Percentiles rank a stretch among this genome's conserved stretches.
These are phyloP conservation scores for Crypturellus tataupa DNA, from an alignment of 2,797 vertebrate species.

Conservation along the genomic window DNA sequence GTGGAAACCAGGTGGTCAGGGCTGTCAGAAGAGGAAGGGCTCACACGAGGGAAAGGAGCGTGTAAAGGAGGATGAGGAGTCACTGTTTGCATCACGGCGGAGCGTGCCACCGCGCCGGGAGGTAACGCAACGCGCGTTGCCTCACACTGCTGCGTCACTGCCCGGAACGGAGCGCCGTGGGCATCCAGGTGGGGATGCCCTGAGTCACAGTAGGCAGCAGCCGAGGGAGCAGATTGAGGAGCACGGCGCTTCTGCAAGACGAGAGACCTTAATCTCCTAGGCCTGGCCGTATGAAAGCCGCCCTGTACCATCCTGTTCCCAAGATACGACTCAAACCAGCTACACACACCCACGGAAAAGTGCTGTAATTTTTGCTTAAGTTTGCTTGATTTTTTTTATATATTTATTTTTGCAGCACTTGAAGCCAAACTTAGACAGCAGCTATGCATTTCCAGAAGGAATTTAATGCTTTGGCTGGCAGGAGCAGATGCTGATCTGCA, in stretches of 20 bases:
- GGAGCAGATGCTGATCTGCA: not conserved
- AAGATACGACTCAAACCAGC: not conserved
- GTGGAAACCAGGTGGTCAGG: not conserved
- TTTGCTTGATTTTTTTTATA: too few relatives aligned
- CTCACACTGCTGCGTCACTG: slow-evolving; percentile 41
- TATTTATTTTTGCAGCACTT: not conserved
- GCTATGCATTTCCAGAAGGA: not conserved
- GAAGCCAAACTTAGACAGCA: not conserved
- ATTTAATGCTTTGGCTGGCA: fast-evolving
- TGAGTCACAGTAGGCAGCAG: slow-evolving; percentile 57
- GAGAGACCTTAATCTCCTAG: not conserved
- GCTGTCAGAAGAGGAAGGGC: not conserved
- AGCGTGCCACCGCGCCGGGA: slow-evolving; percentile 30
- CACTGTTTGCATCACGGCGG: slow-evolving; percentile 21
- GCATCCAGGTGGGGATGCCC: slow-evolving; percentile 61
- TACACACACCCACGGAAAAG: not conserved
- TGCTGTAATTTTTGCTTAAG: not conserved
- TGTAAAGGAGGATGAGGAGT: not conserved
- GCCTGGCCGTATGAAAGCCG: not conserved
- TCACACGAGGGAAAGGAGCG: not conserved
- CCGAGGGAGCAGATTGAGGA: slow-evolving; percentile 28
- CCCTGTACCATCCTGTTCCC: not conserved
- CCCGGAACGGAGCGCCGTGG: slow-evolving; percentile 56
- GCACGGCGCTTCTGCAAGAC: not conserved
- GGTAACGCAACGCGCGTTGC: slow-evolving; percentile 34